Conservation (phyloP, 2,888 invertebrate genomes). For the Sussaba pulchella region DNA sequence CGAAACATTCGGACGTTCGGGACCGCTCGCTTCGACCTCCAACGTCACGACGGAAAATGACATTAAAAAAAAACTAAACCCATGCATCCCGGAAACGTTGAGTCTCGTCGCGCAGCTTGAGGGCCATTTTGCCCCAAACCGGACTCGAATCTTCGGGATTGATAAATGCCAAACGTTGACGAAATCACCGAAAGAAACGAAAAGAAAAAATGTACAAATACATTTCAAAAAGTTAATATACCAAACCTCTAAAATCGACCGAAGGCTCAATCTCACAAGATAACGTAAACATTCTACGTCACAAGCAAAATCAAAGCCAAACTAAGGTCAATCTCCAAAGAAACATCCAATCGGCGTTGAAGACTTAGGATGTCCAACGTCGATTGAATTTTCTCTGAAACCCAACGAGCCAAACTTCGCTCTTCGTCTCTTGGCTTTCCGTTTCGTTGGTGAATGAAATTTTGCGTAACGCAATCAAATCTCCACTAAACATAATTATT, state of each 20-base stretch:
- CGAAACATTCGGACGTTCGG: not conserved
- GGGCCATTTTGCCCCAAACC: conserved; percentile 10
- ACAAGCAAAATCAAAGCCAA: conserved; percentile 14
- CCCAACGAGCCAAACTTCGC: not conserved
- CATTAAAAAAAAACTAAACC: conserved; percentile 13
- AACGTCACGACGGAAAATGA: not conserved
- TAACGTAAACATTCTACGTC: no score
- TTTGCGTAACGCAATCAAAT: not conserved
- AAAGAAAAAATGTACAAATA: no score
- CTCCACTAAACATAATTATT: not conserved
- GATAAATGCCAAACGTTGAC: no score
- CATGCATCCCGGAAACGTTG: not conserved
- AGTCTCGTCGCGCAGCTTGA: not conserved
- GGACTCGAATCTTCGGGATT: no score
- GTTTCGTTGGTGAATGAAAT: not conserved
- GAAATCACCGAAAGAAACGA: no score
- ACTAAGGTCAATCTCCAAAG: conserved; percentile 1
- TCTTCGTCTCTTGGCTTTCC: not conserved
- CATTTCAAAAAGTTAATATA: no score
- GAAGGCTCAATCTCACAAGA: no score
- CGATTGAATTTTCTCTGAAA: conserved; percentile 15
- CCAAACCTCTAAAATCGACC: no score
- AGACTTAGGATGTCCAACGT: not conserved
- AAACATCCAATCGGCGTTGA: conserved; percentile 9
- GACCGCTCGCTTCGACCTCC: not conserved